Percentiles rank a stretch among this genome's conserved stretches.
Evolutionary conservation across 30 jellyfish, hydroid and myxozoan species (phyloP).

Genomic region (Catostylus mosaicus): DNA sequence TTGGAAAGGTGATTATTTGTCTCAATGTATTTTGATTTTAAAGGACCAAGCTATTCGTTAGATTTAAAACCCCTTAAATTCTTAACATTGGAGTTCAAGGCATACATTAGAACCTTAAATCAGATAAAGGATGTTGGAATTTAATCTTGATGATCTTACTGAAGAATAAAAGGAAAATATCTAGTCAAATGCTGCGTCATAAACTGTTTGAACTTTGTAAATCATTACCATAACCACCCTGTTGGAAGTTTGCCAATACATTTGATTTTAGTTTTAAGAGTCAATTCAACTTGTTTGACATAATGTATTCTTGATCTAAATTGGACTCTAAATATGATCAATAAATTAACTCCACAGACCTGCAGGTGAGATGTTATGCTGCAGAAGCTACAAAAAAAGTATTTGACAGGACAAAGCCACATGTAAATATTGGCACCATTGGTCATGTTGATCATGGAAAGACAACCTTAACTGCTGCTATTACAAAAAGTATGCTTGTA

Average conservation of each 20-base stretch:
- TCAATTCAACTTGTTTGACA: background rate
- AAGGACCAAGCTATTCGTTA: background rate
- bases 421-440: conserved; percentile 96
- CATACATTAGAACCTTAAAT: too few relatives aligned
- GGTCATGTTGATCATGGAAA: conserved; percentile 99
- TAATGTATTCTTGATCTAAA: background rate
- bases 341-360: conserved; percentile 8
- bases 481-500: conserved; percentile 84
- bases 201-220: too few relatives aligned
- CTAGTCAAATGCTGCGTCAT: too few relatives aligned
- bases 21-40: background rate
- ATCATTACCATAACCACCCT: too few relatives aligned
- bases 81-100: too few relatives aligned
- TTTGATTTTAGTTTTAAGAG: background rate
- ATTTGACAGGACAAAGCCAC: conserved; percentile 96
- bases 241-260: background rate
- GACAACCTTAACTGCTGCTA: conserved; percentile 99
- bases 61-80: too few relatives aligned
- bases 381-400: conserved; percentile 89
- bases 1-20: background rate
- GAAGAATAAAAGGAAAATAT: too few relatives aligned
- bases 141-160: too few relatives aligned
- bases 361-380: conserved; percentile 83
- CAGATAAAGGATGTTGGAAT: background rate
- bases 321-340: background rate